Conservation (phyloP, 2,113 vertebrate species). For the Stegastes partitus region DNA sequence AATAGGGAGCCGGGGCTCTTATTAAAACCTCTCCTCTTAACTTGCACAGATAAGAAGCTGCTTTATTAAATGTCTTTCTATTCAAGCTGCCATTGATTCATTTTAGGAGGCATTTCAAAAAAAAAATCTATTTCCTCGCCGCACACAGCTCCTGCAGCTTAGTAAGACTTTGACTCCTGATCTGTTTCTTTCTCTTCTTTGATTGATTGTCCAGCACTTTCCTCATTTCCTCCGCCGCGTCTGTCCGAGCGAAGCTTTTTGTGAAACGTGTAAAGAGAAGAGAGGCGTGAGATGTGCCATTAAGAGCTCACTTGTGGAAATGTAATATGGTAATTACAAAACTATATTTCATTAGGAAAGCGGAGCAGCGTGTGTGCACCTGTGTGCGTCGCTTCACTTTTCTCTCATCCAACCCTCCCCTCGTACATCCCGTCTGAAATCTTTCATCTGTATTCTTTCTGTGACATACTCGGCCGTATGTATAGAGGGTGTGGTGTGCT, state of each 20-base stretch:
- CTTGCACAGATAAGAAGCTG: constrained; percentile 60
- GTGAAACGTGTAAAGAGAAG: constrained; percentile 28
- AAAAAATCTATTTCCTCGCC: constrained; percentile 50
- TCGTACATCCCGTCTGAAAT: background rate
- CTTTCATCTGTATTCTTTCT: background rate
- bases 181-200: constrained; percentile 33
- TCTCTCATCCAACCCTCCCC: too few species aligned
- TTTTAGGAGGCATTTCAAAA: constrained; percentile 61
- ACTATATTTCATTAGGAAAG: constrained; percentile 19
- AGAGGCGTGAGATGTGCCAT: background rate
- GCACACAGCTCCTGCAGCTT: constrained; percentile 46
- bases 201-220: constrained; percentile 62
- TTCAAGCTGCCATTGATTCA: constrained; percentile 72
- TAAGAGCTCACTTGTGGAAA: constrained; percentile 22
- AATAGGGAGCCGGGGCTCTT: constrained; percentile 42
- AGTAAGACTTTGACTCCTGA: constrained; percentile 54
- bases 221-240: constrained; percentile 46
- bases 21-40: constrained; percentile 65
- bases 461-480: background rate
- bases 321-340: constrained; percentile 35
- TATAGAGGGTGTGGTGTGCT: background rate
- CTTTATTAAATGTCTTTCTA: constrained; percentile 72
- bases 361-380: background rate
- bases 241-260: constrained; percentile 24
- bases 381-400: background rate